Base-by-base conservation (phyloP, 2,113 vertebrate genomes). In the Chamaetylas fuelleborni region DNA sequence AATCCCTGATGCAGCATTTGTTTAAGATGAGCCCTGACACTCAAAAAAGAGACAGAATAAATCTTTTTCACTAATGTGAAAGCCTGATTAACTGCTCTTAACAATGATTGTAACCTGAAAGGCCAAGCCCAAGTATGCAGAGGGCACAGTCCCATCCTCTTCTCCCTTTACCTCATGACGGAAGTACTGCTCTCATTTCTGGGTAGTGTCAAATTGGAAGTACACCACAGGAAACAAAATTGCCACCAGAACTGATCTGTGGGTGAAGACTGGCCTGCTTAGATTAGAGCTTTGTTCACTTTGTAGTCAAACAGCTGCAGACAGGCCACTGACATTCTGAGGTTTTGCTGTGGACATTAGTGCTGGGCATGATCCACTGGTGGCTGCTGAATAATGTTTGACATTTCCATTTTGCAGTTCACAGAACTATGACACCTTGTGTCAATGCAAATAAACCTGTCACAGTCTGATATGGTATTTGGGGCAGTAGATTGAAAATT, bases 401-500 rank as follows among this genome's bases (percentile, higher is more conserved):
- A 57, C 70, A 73, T 88, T 95, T 94, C 50, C 36, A 58, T 84
- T 88, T 80, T 80, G 48, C 91, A 87, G 82, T 93, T 96, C 83
- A 81, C 48, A 71, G 86, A 80, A 92, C 85, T 87, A 92, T 92
- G 88, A 91, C 89, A 92, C 90, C 81, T 88, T 2, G 5, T 60
- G 72, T 93, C 92, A 96, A 33, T 93, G 88, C 26, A 95, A 95
- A 96, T 97, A 93, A 96, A 70, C 76, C 61, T 88, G 85, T 96
- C 86, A 87, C 43, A 80, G 8, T 26, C 47, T 95, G 86, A 96
- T 88, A 94, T 66, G 89, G 90, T 54, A 45, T 94, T 95, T 96
- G 91, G 94, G 62, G 66, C 15, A 86, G 86, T 74, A 92, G 92
- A 96, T 95, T 78, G 90, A 93, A 96, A 96, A 96, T 96, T 93